Evolutionary conservation across 2,113 vertebrate genomes (phyloP).

Genomic region (Podarcis raffonei): DNA sequence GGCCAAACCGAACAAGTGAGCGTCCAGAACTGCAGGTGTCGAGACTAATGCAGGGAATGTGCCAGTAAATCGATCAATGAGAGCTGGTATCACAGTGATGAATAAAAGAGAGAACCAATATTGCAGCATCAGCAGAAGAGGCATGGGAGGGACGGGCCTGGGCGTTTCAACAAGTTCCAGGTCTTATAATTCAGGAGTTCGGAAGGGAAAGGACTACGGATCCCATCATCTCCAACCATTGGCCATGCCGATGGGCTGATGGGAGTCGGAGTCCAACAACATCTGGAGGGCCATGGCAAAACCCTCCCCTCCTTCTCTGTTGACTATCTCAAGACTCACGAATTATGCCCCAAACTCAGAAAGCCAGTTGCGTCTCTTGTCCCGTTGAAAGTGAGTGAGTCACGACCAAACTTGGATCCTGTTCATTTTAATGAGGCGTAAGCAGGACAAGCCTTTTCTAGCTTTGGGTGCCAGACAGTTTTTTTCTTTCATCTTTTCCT

Average conservation of each 20-base stretch:
- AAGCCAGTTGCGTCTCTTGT: neutral
- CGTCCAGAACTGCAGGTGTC: neutral
- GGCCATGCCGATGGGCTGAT: too few species aligned
- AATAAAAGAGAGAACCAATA: constrained; percentile 22
- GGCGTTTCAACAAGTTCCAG: neutral
- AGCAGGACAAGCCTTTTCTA: neutral
- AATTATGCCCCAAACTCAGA: neutral
- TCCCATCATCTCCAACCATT: too few species aligned
- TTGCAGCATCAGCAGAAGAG: neutral
- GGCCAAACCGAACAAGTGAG: neutral
- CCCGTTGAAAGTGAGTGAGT: too few species aligned
- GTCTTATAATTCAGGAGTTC: neutral
- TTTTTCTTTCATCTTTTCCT: neutral
- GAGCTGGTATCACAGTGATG: neutral
- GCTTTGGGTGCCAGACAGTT: neutral
- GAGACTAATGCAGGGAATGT: neutral
- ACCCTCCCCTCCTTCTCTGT: neutral
- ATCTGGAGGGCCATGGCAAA: neutral
- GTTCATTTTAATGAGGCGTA: neutral
- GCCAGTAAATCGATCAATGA: neutral
- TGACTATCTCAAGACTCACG: neutral
- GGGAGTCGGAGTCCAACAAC: too few species aligned
- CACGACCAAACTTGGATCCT: neutral
- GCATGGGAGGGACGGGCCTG: neutral
- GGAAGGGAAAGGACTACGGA: neutral